Conservation (phyloP, 2,797 vertebrate genomes). For the Falco novaeseelandiae region DNA sequence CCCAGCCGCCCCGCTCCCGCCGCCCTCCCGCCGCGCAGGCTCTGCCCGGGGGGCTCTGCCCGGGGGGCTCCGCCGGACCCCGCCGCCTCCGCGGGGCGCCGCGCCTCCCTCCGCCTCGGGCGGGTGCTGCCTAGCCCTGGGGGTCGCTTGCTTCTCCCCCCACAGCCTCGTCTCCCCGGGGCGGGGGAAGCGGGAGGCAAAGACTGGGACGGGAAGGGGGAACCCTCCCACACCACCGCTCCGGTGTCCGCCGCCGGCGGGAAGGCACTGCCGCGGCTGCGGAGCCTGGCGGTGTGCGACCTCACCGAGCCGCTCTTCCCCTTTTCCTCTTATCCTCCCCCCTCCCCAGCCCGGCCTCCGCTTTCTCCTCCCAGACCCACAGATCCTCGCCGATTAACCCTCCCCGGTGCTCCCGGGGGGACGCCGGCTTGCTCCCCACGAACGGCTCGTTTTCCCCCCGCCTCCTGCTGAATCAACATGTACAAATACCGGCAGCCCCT, state of each 20-base stretch:
- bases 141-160: background rate
- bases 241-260: background rate
- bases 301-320: background rate
- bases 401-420: background rate
- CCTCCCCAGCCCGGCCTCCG: conserved; percentile 25
- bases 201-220: background rate
- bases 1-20: background rate
- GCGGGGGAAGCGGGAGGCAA: background rate
- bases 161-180: background rate
- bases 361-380: conserved; percentile 55
- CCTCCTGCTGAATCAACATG: background rate
- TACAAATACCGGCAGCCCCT: background rate
- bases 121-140: background rate
- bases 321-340: background rate
- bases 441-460: background rate
- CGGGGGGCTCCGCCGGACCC: background rate
- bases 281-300: background rate
- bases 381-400: conserved; percentile 12
- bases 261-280: background rate
- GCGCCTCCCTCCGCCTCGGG: background rate
- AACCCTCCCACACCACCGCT: background rate
- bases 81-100: background rate
- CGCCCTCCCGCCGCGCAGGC: background rate
- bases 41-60: background rate
- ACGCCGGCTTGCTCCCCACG: background rate